Base-by-base conservation (phyloP, 1,140 invertebrate species). In the Aphaenogaster rudis region DNA sequence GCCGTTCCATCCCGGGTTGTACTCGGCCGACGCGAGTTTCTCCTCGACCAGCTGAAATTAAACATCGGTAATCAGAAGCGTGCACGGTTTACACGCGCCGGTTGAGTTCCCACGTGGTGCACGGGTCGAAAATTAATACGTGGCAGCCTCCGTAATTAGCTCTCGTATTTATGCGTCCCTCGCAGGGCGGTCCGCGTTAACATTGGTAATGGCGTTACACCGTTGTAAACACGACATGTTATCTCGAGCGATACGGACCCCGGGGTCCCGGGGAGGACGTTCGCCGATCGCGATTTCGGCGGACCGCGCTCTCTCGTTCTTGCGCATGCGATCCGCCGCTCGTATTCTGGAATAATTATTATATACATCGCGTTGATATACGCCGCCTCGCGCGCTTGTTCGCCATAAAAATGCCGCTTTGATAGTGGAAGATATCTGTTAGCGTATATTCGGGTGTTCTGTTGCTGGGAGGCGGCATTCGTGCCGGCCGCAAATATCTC, bases 201-300 rank as follows among this genome's bases (percentile, higher is more conserved):
- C 88, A 84, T 69, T 88, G 88, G 90, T 91, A 92, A 92, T 92
- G 87, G 88, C 89, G 89, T 88, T 89, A 90, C 88, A 90, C 66
- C 80, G 86, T 79, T 90, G 91, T 92, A 92, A 92, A 92, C 90
- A 92, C 90, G 89, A 91, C 90, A 86, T 91, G 90, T 91, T 91
- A 91, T 91, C 90, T 90, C 81, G 88, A 36, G n/a, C 28, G 77
- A 77, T 21, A 79, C 71, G n/a, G 28, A 78, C 54, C 61, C 59
- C 61, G 64, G 59, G 57, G 61, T 45, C 77, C 67, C 52, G 77
- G 80, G 71, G 79, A 76, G 78, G 45, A 77, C 59, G 63, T 45
- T 39, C 59, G 42, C 33, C 61, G 54, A 80, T 50, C 54, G 36
- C 52, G 50, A 15, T 90, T 89, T 76, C 36, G 45, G 66, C 28